These are phyloP conservation scores for Pempheris klunzingeri DNA, from an alignment of 2,797 vertebrate species.

Conservation along the genomic window DNA sequence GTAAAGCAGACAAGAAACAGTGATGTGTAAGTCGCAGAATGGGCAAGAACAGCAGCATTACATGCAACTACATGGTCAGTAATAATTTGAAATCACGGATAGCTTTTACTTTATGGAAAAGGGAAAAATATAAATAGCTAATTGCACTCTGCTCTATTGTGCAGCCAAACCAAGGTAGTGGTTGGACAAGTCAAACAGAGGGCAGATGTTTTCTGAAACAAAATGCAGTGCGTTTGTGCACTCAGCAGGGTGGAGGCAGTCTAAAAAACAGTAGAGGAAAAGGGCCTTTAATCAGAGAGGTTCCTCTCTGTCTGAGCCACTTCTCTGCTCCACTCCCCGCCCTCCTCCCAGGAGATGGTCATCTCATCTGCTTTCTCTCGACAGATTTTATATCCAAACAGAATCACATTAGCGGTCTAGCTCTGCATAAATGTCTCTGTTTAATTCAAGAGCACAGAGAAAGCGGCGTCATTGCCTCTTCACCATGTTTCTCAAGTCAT, in stretches of 20 bases:
- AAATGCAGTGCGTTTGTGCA: constrained; percentile 26
- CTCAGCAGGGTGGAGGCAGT: constrained; percentile 45
- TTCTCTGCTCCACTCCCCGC: constrained; percentile 43
- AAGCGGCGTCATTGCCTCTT: constrained; percentile 34
- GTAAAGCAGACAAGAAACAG: not conserved
- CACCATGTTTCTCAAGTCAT: constrained; percentile 3
- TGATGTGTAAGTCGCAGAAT: constrained; percentile 7
- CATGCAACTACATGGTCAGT: constrained; percentile 16
- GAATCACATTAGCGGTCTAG: constrained; percentile 61
- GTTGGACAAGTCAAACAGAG: constrained; percentile 56
- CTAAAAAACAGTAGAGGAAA: constrained; percentile 41
- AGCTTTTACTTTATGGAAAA: constrained; percentile 22
- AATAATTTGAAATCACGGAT: constrained; percentile 4
- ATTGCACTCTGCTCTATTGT: constrained; percentile 1
- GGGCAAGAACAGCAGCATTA: constrained; percentile 10
- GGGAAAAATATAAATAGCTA: constrained; percentile 25
- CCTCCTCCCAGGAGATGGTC: constrained; percentile 67
- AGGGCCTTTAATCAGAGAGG: constrained; percentile 71
- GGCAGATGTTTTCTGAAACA: constrained; percentile 57
- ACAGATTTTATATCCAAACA: constrained; percentile 73
- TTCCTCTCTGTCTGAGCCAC: constrained; percentile 73
- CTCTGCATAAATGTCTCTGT: constrained; percentile 60
- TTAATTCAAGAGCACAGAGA: constrained; percentile 51
- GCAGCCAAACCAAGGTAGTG: constrained; percentile 28
- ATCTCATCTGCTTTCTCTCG: constrained; percentile 66